These are phyloP conservation scores for Jacana jacana DNA, from an alignment of 2,113 vertebrate species.

Conservation along the genomic window DNA sequence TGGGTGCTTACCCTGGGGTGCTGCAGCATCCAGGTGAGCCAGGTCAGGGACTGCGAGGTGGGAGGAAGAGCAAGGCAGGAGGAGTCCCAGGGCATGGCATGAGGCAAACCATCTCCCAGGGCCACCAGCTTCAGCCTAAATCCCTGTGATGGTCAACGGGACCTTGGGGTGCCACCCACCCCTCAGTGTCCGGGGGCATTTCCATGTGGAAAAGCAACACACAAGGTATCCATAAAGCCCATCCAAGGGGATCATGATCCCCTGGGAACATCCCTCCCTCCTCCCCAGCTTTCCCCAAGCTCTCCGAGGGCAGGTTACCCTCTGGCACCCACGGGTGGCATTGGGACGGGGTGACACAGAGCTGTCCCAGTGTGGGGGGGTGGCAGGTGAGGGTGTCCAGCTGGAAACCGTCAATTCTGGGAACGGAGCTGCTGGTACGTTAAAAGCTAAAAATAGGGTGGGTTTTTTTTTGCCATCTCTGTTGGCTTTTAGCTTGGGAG, in stretches of 20 bases:
- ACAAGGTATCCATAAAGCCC: neutral
- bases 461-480: neutral
- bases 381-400: neutral
- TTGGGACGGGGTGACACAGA: accelerated
- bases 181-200: neutral
- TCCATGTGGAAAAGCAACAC: neutral
- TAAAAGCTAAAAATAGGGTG: neutral
- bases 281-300: neutral
- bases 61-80: neutral
- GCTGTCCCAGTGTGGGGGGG: accelerated
- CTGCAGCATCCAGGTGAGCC: neutral
- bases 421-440: neutral
- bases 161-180: too few relatives aligned
- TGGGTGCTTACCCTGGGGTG: neutral
- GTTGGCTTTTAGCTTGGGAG: neutral
- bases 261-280: neutral
- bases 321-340: neutral
- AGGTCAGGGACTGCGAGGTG: neutral
- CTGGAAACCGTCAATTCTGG: neutral
- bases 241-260: neutral
- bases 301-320: neutral
- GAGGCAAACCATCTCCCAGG: accelerated
- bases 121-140: neutral
- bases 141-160: accelerated
- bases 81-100: neutral